These are phyloP conservation scores for Mythimna ferrago DNA, from an alignment of 2,888 invertebrate genomes.

Conservation along the genomic window DNA sequence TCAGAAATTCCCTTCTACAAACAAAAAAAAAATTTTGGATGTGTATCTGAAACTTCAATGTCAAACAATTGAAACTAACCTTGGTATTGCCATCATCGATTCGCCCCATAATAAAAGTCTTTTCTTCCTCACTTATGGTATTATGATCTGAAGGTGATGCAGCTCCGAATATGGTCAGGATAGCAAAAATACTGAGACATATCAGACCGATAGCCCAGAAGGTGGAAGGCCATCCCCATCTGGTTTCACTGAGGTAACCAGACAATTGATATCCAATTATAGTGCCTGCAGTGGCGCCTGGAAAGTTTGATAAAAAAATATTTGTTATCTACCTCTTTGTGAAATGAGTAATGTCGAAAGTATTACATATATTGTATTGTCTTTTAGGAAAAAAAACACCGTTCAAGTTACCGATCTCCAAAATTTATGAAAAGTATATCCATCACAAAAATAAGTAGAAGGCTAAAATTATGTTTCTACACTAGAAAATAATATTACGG, in stretches of 20 bases:
- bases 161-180: conserved; percentile 85
- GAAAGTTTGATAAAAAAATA: conserved; percentile 28
- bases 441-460: too few species aligned
- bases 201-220: conserved; percentile 91
- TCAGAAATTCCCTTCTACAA: too few species aligned
- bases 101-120: conserved; percentile 80
- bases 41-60: neutral
- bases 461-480: too few species aligned
- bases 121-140: conserved; percentile 86
- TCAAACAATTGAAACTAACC: conserved; percentile 52
- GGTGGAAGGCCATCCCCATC: conserved; percentile 92
- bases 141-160: conserved; percentile 85
- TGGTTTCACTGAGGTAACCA: conserved; percentile 90
- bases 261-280: conserved; percentile 92
- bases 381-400: too few species aligned
- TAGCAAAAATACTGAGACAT: conserved; percentile 85
- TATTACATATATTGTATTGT: too few species aligned
- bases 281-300: conserved; percentile 92
- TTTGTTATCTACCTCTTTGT: too few species aligned
- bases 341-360: too few species aligned
- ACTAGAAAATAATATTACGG: too few species aligned
- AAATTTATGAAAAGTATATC: too few species aligned
- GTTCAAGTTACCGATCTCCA: too few species aligned
- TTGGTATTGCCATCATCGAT: conserved; percentile 62
- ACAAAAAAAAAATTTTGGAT: too few species aligned